Evolutionary conservation across 2,888 invertebrate genomes (phyloP).

Genomic region (Lepidocyrtoides sp.): DNA sequence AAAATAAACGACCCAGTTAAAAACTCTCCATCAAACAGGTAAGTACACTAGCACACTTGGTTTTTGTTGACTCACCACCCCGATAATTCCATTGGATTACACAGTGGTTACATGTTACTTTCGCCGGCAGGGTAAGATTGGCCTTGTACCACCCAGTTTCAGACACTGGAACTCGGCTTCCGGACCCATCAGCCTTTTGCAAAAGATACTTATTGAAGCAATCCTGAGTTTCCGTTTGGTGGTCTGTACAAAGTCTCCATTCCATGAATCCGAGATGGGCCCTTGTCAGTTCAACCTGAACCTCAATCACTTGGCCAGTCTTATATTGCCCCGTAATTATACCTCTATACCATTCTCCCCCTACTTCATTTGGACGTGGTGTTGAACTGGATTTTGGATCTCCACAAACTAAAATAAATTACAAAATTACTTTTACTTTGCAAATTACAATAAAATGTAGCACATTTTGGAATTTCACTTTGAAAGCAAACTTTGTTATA

Average conservation of each 20-base stretch:
- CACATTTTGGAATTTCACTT: neutral
- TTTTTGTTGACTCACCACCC: conserved; percentile 78
- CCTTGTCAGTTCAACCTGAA: conserved; percentile 86
- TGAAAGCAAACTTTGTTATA: too few species aligned
- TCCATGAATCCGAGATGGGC: conserved; percentile 87
- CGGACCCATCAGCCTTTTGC: conserved; percentile 85
- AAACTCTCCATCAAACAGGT: neutral
- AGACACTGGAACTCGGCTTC: conserved; percentile 72
- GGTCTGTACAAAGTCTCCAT: conserved; percentile 86
- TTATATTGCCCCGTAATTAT: conserved; percentile 72
- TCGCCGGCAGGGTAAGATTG: conserved; percentile 80
- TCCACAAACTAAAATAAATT: conserved; percentile 58
- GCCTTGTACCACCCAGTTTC: conserved; percentile 64
- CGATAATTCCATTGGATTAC: conserved; percentile 85
- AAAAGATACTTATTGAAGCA: conserved; percentile 86
- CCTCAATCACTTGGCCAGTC: conserved; percentile 85
- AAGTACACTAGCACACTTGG: too few species aligned
- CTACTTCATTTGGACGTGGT: conserved; percentile 67
- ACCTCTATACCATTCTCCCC: conserved; percentile 59
- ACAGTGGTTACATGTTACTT: conserved; percentile 84
- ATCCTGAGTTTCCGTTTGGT: conserved; percentile 82
- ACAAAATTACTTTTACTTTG: neutral
- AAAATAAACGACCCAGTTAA: neutral
- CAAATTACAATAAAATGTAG: neutral
- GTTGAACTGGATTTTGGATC: conserved; percentile 25